These are phyloP conservation scores for Actinemys pallida DNA, from an alignment of 2,113 vertebrate species.

Conservation along the genomic window DNA sequence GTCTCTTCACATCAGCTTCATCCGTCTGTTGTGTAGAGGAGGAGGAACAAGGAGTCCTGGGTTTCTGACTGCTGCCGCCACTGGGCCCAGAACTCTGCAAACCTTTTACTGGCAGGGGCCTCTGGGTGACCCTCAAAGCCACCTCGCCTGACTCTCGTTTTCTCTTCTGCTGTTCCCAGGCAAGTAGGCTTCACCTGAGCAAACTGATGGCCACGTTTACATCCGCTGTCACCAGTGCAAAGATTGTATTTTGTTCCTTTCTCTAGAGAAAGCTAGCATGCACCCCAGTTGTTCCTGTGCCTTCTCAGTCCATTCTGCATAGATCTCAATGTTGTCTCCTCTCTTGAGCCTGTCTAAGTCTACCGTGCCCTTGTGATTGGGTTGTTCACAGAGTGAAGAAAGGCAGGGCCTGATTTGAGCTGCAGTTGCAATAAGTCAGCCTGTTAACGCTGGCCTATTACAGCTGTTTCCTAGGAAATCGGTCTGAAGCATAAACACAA, in stretches of 20 bases:
- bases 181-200: rapidly evolving
- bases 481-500: not conserved
- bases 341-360: not conserved
- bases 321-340: not conserved
- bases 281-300: not conserved
- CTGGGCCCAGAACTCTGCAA: not conserved
- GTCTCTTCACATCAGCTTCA: not conserved
- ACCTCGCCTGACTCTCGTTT: not conserved
- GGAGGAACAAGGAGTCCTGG: not conserved
- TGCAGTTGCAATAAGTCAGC: not conserved
- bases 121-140: not conserved
- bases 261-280: slow-evolving; percentile 25
- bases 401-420: not conserved
- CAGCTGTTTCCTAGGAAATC: not conserved
- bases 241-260: not conserved
- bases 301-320: not conserved
- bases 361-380: not conserved
- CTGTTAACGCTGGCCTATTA: not conserved
- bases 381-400: not conserved
- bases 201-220: not conserved
- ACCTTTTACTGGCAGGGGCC: not conserved
- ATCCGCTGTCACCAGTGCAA: not conserved
- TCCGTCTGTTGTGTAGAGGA: not conserved
- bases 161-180: not conserved
- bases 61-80: not conserved